A percentile compares a stretch with the other conserved stretches of the same genome.
Evolutionary conservation across 2,888 invertebrate species (phyloP).

Genomic region (Colletes collaris): DNA sequence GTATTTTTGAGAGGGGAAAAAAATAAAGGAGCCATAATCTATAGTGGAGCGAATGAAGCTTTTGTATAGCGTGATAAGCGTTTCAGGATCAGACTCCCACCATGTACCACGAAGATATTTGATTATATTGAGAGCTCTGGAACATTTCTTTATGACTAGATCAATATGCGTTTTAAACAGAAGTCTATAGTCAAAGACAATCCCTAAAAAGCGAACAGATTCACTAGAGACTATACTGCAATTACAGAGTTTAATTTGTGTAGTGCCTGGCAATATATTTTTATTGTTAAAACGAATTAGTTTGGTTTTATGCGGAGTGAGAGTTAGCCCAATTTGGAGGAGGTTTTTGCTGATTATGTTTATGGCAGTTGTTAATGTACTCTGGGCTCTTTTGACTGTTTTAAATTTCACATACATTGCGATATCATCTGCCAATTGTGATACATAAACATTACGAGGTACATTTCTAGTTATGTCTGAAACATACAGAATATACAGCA

Average conservation of each 20-base stretch:
- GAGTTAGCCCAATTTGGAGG: background rate
- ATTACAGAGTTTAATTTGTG: background rate
- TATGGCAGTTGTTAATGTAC: background rate
- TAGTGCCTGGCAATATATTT: background rate
- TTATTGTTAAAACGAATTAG: background rate
- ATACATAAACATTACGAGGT: background rate
- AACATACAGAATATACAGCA: background rate
- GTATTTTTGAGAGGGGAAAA: background rate
- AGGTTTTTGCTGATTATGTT: background rate
- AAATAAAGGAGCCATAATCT: background rate
- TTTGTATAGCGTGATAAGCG: slow-evolving; percentile 1
- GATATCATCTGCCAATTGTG: background rate
- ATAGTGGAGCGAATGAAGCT: slow-evolving; percentile 10
- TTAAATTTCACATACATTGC: background rate
- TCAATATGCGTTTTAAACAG: background rate
- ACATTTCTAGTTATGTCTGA: background rate
- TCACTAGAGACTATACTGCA: background rate
- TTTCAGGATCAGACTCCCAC: slow-evolving; percentile 12
- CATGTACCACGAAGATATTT: slow-evolving; percentile 14
- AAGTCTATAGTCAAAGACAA: slow-evolving; percentile 10
- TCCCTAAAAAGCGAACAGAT: background rate
- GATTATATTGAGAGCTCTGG: slow-evolving; percentile 10
- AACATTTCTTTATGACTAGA: background rate
- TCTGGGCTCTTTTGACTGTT: background rate
- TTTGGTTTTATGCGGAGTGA: slow-evolving; percentile 7